Base-by-base conservation (phyloP, 2,113 vertebrate genomes). In the Microtus oregoni region DNA sequence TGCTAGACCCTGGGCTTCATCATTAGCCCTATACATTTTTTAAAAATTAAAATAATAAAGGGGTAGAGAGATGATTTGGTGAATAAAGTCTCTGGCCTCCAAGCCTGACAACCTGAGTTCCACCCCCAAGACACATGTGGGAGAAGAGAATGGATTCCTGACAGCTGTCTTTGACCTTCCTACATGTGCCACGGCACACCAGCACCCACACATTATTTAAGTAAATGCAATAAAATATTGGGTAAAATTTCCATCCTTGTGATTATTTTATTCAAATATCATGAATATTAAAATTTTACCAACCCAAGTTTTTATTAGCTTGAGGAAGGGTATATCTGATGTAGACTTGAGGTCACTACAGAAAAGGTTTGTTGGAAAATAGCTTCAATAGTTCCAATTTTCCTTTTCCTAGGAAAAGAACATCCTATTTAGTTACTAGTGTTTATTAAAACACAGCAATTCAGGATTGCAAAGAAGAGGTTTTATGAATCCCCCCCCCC, bases 311-410 rank as follows among this genome's bases (percentile, higher is more conserved):
- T 92, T 95, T 41, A 94, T 92, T 94, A 72, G 95, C 30, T 72
- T 90, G n/a, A 94, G 50, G 68, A 91, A 88, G 35, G 24, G 52
- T 58, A 75, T 94, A 65, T 52, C 75, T 92, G 77, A 92, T 76
- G 82, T 20, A 93, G 41, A 76, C 17, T 81, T 77, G 30, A 12
- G 91, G 68, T 96, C 52, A 52, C 55, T 73, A 58, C 26, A 77
- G 95, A 83, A 89, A 89, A 89, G 68, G 11, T 44, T 89, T 95
- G 22, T 75, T 35, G 67, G n/a, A 91, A 96, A 94, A 61, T 63
- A 91, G 58, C 19, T 58, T 58, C 58, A 58, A 58, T 58, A 58
- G 19, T 58, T 20, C 19, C 58, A 58, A 20, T 58, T 20, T 58
- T 58, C 58, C 58, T 58, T 58, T 58, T 58, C 58, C 58, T 58